phyloP scores from a whole-genome alignment of 2,888 invertebrate species.

The Odontocerum albicorne region DNA sequence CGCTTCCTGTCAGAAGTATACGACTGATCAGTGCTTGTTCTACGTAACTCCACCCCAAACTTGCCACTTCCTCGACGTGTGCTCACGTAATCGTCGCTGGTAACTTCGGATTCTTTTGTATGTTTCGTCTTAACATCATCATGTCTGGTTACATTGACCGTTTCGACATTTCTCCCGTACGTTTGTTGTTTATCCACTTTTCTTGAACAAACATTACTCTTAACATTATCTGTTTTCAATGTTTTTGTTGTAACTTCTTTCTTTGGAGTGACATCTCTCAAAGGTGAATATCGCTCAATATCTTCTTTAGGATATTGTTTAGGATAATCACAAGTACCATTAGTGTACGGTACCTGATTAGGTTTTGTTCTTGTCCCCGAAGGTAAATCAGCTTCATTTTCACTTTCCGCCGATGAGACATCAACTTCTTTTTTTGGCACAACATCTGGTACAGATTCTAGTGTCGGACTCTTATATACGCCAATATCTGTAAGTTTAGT shows the following conservation, averaged over 20 bases:
- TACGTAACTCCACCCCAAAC: slow-evolving; percentile 68
- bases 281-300: slow-evolving; percentile 1
- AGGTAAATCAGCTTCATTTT: slow-evolving; percentile 42
- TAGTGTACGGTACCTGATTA: slow-evolving; percentile 39
- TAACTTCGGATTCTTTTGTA: slow-evolving; percentile 4
- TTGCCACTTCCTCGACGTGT: slow-evolving; percentile 61
- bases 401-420: slow-evolving; percentile 38
- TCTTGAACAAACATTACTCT: slow-evolving; percentile 6
- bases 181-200: slow-evolving; percentile 8
- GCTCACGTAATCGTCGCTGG: slow-evolving; percentile 43
- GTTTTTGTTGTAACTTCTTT: slow-evolving; percentile 16
- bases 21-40: slow-evolving; percentile 58
- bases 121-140: slow-evolving; percentile 3
- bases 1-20: slow-evolving; percentile 50
- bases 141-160: slow-evolving; percentile 2
- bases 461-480: slow-evolving; percentile 44
- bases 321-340: slow-evolving; percentile 38
- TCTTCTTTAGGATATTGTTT: slow-evolving; percentile 28
- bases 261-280: background rate
- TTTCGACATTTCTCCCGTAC: slow-evolving; percentile 6
- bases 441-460: slow-evolving; percentile 34
- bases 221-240: slow-evolving; percentile 11
- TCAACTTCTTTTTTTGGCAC: slow-evolving; percentile 32
- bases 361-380: slow-evolving; percentile 31
- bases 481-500: slow-evolving; percentile 56